Percentiles rank a stretch among this genome's conserved stretches.
Conservation (phyloP, 2,888 invertebrate genomes). For the Drosophila leonis region DNA sequence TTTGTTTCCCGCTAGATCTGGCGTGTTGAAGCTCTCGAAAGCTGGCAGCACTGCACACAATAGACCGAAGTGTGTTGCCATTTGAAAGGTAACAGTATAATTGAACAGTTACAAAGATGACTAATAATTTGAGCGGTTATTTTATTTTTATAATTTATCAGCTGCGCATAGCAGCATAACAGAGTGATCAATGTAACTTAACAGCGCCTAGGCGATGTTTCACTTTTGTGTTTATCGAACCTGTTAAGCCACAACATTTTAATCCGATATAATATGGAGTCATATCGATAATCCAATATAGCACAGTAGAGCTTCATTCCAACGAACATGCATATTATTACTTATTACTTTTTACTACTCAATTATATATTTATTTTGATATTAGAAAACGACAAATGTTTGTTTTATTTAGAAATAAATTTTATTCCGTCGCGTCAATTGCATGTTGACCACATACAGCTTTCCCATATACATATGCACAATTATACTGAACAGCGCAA, state of each 20-base stretch:
- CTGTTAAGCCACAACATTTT: conserved; percentile 9
- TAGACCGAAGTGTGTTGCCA: neutral
- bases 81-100: neutral
- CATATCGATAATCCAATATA: conserved; percentile 20
- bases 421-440: conserved; percentile 73
- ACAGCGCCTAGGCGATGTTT: conserved; percentile 1
- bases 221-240: conserved; percentile 10
- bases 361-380: too few relatives aligned
- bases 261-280: conserved; percentile 9
- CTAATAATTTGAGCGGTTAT: neutral
- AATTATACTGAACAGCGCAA: conserved; percentile 48
- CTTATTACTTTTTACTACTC: neutral
- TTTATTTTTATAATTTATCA: neutral
- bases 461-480: conserved; percentile 62
- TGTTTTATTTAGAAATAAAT: conserved; percentile 69
- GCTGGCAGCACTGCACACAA: too few relatives aligned
- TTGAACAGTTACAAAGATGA: neutral
- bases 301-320: neutral
- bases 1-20: too few relatives aligned
- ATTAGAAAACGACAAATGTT: neutral
- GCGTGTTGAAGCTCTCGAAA: too few relatives aligned
- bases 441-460: conserved; percentile 63
- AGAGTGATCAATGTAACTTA: neutral
- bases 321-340: neutral
- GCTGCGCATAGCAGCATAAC: neutral